Conservation (phyloP, 1,140 invertebrate genomes). For the Paraescarpia echinospica region DNA sequence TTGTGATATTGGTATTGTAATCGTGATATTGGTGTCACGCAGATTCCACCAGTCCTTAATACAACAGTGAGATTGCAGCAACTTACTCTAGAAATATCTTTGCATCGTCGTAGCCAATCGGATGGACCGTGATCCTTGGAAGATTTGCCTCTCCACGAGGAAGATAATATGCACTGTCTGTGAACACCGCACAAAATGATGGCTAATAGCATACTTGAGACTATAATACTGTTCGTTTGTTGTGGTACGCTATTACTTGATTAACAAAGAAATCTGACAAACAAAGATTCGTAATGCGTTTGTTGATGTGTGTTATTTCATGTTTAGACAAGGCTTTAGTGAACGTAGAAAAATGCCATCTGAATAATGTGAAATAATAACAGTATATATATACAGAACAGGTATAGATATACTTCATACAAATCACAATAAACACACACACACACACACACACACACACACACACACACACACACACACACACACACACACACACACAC, state of each 20-base stretch:
- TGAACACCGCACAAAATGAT: not conserved
- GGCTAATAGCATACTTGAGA: too few relatives aligned
- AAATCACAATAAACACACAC: too few relatives aligned
- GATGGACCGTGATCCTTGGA: constrained; percentile 48
- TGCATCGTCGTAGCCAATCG: constrained; percentile 50
- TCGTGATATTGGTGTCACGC: too few relatives aligned
- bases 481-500: too few relatives aligned
- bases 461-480: too few relatives aligned
- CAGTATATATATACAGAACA: too few relatives aligned
- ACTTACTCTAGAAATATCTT: constrained; percentile 14
- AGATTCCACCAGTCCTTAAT: too few relatives aligned
- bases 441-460: too few relatives aligned
- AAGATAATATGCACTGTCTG: not conserved
- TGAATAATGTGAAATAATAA: too few relatives aligned
- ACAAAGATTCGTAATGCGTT: not conserved
- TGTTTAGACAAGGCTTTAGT: not conserved
- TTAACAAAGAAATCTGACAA: not conserved
- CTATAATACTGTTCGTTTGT: not conserved
- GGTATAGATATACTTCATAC: too few relatives aligned
- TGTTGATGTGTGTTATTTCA: not conserved
- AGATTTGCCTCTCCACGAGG: constrained; percentile 31
- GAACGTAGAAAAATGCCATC: not conserved
- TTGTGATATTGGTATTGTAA: too few relatives aligned
- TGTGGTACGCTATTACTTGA: not conserved
- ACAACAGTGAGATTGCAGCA: too few relatives aligned